Evolutionary conservation across 2,888 invertebrate species (phyloP), one percentile per base, ranked within the genome.

Genomic region (Balanococcus diminutus): DNA sequence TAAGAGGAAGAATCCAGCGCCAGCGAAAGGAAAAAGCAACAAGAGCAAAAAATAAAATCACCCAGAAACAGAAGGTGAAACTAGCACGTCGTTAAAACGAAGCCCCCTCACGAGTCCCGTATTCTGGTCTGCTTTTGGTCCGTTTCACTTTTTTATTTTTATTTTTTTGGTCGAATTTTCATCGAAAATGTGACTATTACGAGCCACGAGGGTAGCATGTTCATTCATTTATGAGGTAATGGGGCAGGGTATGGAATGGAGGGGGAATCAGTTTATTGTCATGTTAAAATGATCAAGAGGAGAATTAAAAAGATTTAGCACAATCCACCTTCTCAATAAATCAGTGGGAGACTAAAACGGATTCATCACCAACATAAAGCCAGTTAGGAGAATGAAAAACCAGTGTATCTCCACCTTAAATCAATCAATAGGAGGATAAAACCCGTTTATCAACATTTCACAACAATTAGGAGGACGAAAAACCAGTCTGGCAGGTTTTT

Each of bases 11-110:
- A 67, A 67, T 67, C 67, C 28, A 28, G 16, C 31, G 67, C 6
- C n/a, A 67, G 67, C 25, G 3, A 67, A 28, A 67, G 67, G 67
- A 28, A 67, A 67, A 67, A 67, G 67, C 67, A 31, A 67, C 67
- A 67, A 67, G 67, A 67, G 16, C 16, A 31, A 11, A 67, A 67
- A 67, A 67, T 28, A 67, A 67, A 28, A 67, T 28, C 67, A 67
- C 14, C 67, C 28, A 67, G 67, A 67, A 67, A 67, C 6, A 67
- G 67, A 67, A 61, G 28, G 28, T 67, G 36, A 79, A 79, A 79
- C 75, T 36, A 79, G 75, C 75, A 79, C 75, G 75, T 79, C 75
- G 75, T 79, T 79, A 36, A 79, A 36, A 79, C 75, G 32, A 79
- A 79, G 36, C 75, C 4, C 72, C 16, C 72, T 72, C 72, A 61